Evolutionary conservation across 1,140 invertebrate genomes (phyloP), one percentile per base, ranked within the genome.

Genomic region (Drosophila seguyi): DNA sequence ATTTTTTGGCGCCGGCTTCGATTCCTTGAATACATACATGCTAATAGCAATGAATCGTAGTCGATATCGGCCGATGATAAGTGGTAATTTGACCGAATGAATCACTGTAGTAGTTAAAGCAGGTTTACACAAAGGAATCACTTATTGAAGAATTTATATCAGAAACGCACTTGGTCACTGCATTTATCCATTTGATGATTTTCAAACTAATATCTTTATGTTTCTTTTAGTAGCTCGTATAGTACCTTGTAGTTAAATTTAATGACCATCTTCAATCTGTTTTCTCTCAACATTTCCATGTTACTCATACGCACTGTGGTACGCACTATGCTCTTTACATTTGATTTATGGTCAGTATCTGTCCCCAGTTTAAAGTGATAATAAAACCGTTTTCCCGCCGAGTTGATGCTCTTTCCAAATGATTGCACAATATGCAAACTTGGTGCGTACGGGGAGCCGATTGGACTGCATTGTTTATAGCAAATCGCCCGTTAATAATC

Each of bases 401-500:
- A 22, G 18, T 61, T 20, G 38, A 36, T 45, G 44, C 11, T 56
- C 31, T 65, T 83, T 75, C 50, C 71, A 62, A 39, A 53, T 86
- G 82, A 85, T 67, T 53, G 58, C 62, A 65, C 72, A 76, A 52
- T 42, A 60, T 44, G 68, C 60, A 42, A 52, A 65, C 53, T 56
- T 39, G 63, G 56, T 87, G 83, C 79, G 83, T 87, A 71, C 50
- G 61, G 58, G 50, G 58, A 29, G 60, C 50, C 45, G 60, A 53
- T 48, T 47, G 39, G 45, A 61, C 55, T 84, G 76, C 84, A 88
- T 81, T 87, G 63, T 76, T 69, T 55, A 72, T 52, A 81, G 36
- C 48, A 75, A 88, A 90, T 90, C 66, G 66, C 29, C 67, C 48
- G 83, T 87, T 76, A 73, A 87, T 87, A 87, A 82, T 86, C 68